A percentile compares a stretch with the other conserved stretches of the same genome.
phyloP scores from a whole-genome alignment of 2,113 vertebrate genomes.

The Geococcyx californianus region DNA sequence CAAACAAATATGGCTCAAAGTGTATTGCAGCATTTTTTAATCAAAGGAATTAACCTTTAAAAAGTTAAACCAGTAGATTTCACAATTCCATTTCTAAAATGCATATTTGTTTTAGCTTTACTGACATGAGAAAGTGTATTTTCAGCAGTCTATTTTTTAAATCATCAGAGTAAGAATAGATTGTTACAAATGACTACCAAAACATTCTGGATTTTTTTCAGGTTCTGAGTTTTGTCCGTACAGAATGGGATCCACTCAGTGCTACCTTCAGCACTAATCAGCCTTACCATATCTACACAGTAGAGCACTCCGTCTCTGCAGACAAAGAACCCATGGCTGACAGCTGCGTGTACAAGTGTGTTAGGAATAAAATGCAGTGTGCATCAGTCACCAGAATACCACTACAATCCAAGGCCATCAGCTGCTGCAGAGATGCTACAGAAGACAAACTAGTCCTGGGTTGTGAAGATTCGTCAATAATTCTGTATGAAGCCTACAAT shows the following conservation, averaged over 20 bases:
- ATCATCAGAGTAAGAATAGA: background rate
- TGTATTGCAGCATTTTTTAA: background rate
- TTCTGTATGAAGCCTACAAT: constrained; percentile 84
- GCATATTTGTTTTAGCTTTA: background rate
- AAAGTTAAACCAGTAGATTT: background rate
- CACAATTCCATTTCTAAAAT: background rate
- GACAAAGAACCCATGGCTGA: constrained; percentile 77
- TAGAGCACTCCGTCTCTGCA: constrained; percentile 75
- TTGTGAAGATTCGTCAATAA: constrained; percentile 87
- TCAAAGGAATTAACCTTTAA: background rate
- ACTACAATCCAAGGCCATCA: constrained; percentile 79
- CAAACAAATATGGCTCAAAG: background rate
- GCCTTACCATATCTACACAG: constrained; percentile 85
- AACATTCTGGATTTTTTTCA: constrained; percentile 48
- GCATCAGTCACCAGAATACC: constrained; percentile 79
- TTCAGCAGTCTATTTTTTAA: background rate
- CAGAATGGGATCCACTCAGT: constrained; percentile 84
- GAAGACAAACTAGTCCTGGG: constrained; percentile 86
- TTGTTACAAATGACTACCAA: background rate
- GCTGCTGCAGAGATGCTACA: constrained; percentile 81
- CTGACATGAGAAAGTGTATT: rapidly evolving
- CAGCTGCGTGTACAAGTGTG: constrained; percentile 83
- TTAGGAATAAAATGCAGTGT: constrained; percentile 79
- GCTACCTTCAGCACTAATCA: constrained; percentile 83
- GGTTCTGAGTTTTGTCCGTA: constrained; percentile 84